Conservation (phyloP, 2,113 vertebrate species). For the Lathamus discolor region DNA sequence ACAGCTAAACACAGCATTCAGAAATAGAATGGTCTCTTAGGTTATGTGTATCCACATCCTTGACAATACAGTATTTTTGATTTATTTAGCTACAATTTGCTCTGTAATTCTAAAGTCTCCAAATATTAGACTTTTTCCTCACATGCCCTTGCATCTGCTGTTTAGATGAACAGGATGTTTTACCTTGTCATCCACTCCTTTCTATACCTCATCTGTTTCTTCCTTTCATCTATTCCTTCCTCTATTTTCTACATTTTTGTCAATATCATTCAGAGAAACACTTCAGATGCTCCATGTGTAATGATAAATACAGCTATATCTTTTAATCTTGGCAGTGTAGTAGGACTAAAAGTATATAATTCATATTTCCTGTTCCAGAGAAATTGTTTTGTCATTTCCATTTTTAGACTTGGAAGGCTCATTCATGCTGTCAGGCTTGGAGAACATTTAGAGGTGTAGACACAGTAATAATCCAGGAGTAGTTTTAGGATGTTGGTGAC, state of each 20-base stretch:
- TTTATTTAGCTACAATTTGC: not conserved
- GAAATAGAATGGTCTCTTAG: rapidly evolving
- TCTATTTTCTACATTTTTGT: not conserved
- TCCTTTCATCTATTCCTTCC: not conserved
- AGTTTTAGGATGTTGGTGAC: not conserved
- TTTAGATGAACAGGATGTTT: not conserved
- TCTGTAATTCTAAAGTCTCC: not conserved
- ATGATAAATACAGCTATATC: not conserved
- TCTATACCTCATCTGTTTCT: not conserved
- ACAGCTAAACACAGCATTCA: not conserved
- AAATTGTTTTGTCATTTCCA: not conserved
- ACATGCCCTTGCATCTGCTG: not conserved
- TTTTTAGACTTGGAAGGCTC: not conserved
- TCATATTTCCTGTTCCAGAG: not conserved
- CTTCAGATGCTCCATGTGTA: not conserved
- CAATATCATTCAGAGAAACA: not conserved
- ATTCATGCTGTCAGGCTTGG: not conserved
- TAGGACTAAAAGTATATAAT: not conserved
- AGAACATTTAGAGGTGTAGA: not conserved
- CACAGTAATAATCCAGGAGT: not conserved
- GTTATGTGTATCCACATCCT: no score
- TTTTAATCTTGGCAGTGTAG: not conserved
- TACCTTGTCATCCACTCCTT: not conserved
- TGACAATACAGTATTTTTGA: not conserved
- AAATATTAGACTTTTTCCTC: not conserved